Base-by-base conservation (phyloP, 2,888 invertebrate species). In the Platycheirus albimanus region DNA sequence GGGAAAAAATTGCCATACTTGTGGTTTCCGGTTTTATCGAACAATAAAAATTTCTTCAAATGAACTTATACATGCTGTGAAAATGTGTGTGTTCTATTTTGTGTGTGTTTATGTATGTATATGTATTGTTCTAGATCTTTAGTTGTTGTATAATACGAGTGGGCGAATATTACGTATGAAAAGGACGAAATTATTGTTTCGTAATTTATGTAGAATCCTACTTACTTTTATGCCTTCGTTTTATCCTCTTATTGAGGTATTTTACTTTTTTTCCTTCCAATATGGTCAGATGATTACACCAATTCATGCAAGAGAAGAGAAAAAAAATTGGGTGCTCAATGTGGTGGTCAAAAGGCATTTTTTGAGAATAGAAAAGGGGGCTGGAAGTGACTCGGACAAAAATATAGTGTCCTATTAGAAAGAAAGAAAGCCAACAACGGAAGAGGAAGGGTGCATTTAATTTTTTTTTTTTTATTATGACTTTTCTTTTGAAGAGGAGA, bases 141-240 rank as follows among this genome's bases (percentile, higher is more conserved):
- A 54, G 33, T 54, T 58, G 58, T 28, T 41, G 41, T 41, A 7
- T 41, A 28, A 17, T 41, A 58, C 41, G 41, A 52, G 33, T 33
- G 45, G 70, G 33, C 51, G 43, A 71, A 70, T 64, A 67, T 43
- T 58, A 61, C 11, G 47, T 51, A 54, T 54, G 54, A 36, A 54
- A 72, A 67, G 81, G 76, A 63, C 71, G 54, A 83, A 83, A 77
- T 76, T 77, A 83, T 77, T 83, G 81, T 67, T 80, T 76, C 66
- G 76, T 81, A 81, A 81, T 81, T 66, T 81, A 76, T 81, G 76
- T 76, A 71, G 76, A 64, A 38, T 70, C 70, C 38, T 51, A 20
- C 61, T 30, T 64, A 45, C 45, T 52, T 56, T 56, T 43, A 54
- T 71, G 47, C 43, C 24, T 51, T 74, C 56, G 36, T 75, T 71